These are phyloP conservation scores for Adrianichthys oophorus DNA, from an alignment of 2,797 vertebrate genomes.

Conservation along the genomic window DNA sequence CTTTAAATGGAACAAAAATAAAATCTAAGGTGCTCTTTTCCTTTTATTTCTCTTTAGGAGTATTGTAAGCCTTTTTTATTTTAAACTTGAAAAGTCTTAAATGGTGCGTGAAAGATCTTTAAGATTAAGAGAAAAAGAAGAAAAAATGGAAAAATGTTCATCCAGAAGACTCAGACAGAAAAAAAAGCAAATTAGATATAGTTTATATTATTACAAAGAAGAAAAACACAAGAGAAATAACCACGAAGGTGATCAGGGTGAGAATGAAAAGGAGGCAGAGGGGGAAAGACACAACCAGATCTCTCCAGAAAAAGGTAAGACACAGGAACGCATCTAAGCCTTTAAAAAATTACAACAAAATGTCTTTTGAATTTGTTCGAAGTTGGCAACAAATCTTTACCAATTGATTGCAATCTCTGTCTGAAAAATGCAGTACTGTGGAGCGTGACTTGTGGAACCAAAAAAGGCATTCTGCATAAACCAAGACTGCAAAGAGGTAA, in stretches of 20 bases:
- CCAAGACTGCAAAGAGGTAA: slow-evolving; percentile 35
- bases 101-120: too few species aligned
- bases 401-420: not conserved
- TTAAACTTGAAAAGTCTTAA: too few species aligned
- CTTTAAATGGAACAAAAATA: too few species aligned
- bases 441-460: slow-evolving; percentile 53
- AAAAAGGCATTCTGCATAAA: slow-evolving; percentile 36
- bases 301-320: slow-evolving; percentile 2
- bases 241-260: not conserved
- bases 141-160: too few species aligned
- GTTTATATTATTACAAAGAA: not conserved
- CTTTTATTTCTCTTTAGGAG: too few species aligned
- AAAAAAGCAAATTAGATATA: accelerated
- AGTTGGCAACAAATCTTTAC: not conserved
- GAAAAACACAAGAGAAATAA: not conserved
- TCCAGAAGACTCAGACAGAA: too few species aligned
- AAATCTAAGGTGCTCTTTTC: too few species aligned
- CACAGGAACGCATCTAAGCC: too few species aligned
- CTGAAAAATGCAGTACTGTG: slow-evolving; percentile 7
- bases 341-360: not conserved
- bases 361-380: not conserved
- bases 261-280: not conserved
- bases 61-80: too few species aligned
- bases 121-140: too few species aligned
- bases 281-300: not conserved